Evolutionary conservation across 2,888 invertebrate genomes (phyloP), one percentile per base, ranked within the genome.

Genomic region (Thumatha senex): DNA sequence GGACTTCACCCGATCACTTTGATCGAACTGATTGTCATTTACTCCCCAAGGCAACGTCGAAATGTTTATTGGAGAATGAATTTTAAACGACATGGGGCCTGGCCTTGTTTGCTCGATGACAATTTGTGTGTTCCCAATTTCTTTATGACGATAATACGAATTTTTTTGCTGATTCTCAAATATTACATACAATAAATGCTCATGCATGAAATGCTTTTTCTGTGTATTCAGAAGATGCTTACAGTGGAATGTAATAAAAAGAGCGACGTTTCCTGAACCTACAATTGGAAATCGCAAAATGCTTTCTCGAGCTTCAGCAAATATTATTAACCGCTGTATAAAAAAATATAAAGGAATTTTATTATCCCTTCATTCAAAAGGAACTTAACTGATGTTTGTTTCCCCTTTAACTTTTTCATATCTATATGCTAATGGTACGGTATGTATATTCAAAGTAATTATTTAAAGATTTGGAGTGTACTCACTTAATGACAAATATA

Each of bases 281-380:
- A 80, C 83, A 84, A 83, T 84, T 84, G 82, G 78, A 79, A 84
- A 82, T 82, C 81, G 78, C 78, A 74, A 76, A 80, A 84, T 68
- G 63, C 60, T 60, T 68, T 33, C 49, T 62, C 69, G 68, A 72
- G 76, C 81, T 72, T 80, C 72, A 63, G 69, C 54, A 73, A 73
- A 72, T 78, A 78, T 79, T 77, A 73, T 74, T 72, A 71, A 72
- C 74, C 68, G 69, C 63, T 65, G 62, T 58, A 68, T 60, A 61
- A 61, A 78, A 76, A 74, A 4, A 24, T 73, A 74, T 77, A 74
- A 75, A 67, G 73, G 65, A 68, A 76, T 79, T 78, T 76, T 77
- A 76, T 71, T 68, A 64, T 72, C 67, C 66, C 41, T 40, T 44
- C 38, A 49, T 65, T 54, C 43, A 40, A 61, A 59, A 59, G 61